phyloP scores from a whole-genome alignment of 2,888 invertebrate species.

The Craniophora ligustri region DNA sequence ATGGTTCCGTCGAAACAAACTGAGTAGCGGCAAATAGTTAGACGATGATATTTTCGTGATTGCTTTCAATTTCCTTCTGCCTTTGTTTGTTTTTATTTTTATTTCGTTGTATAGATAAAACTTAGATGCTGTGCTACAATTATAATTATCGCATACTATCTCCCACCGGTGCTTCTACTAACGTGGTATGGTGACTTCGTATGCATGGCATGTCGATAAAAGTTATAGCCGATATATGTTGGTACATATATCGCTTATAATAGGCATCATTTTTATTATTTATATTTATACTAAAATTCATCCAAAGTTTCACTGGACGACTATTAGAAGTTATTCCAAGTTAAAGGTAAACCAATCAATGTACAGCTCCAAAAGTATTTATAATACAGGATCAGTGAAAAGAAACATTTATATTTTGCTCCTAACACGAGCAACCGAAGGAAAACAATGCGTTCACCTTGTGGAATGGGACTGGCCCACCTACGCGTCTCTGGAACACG shows the following conservation, averaged over 20 bases:
- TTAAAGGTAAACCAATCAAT: constrained; percentile 18
- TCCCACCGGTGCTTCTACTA: too few relatives aligned
- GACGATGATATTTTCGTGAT: constrained; percentile 45
- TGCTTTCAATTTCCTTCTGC: constrained; percentile 50
- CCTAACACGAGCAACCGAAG: constrained; percentile 28
- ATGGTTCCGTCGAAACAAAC: constrained; percentile 42
- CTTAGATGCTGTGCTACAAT: not conserved
- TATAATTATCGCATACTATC: not conserved
- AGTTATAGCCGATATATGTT: too few relatives aligned
- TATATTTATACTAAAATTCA: too few relatives aligned
- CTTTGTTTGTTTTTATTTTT: constrained; percentile 16
- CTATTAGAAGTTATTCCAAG: too few relatives aligned
- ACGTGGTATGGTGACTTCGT: too few relatives aligned
- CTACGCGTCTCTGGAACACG: constrained; percentile 44
- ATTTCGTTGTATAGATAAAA: constrained; percentile 1
- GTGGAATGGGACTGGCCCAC: constrained; percentile 44
- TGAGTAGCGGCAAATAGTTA: constrained; percentile 43
- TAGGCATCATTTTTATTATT: too few relatives aligned
- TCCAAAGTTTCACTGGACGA: too few relatives aligned
- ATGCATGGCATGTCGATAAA: too few relatives aligned
- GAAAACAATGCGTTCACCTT: constrained; percentile 46
- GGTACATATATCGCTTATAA: too few relatives aligned
- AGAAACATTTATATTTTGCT: constrained; percentile 50
- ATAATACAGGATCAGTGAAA: constrained; percentile 37
- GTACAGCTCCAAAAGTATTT: constrained; percentile 28